Percentiles rank a stretch among this genome's conserved stretches.
Evolutionary conservation across 2,888 invertebrate species (phyloP).

Genomic region (Tetragonisca angustula): DNA sequence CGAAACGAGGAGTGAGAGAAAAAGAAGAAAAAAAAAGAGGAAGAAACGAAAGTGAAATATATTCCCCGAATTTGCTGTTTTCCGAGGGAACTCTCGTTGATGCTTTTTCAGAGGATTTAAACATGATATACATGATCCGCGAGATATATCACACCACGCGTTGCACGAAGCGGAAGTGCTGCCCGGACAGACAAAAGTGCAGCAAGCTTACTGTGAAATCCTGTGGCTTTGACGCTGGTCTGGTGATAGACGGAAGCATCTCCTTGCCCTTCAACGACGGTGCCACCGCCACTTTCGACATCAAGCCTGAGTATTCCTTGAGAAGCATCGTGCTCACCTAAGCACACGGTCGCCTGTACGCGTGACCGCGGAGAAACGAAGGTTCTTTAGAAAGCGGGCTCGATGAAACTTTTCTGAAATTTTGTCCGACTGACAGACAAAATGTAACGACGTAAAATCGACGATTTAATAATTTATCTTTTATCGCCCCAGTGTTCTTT

Average conservation of each 20-base stretch:
- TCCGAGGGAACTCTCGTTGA: no score
- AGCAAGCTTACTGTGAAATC: conserved; percentile 91
- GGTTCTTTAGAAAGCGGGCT: neutral
- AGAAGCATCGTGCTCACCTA: conserved; percentile 87
- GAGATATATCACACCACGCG: conserved; percentile 95
- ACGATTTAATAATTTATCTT: no score
- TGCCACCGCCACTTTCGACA: conserved; percentile 91
- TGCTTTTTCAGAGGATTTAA: conserved; percentile 87
- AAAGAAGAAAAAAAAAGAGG: neutral
- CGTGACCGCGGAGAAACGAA: neutral
- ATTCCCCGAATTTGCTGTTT: neutral
- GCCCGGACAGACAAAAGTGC: conserved; percentile 90
- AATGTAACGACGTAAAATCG: neutral
- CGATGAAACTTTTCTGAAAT: neutral
- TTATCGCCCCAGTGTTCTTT: no score
- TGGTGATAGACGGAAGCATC: conserved; percentile 96
- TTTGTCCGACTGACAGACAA: neutral
- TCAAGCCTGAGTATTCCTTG: conserved; percentile 93
- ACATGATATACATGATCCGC: conserved; percentile 94
- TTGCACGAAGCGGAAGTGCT: conserved; percentile 90
- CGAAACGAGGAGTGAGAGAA: neutral
- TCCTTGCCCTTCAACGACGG: conserved; percentile 97
- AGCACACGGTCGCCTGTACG: neutral
- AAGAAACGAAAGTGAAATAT: neutral
- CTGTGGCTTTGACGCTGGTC: conserved; percentile 93